These are phyloP conservation scores for Arion vulgaris DNA, from an alignment of 1,140 invertebrate genomes.

Conservation along the genomic window DNA sequence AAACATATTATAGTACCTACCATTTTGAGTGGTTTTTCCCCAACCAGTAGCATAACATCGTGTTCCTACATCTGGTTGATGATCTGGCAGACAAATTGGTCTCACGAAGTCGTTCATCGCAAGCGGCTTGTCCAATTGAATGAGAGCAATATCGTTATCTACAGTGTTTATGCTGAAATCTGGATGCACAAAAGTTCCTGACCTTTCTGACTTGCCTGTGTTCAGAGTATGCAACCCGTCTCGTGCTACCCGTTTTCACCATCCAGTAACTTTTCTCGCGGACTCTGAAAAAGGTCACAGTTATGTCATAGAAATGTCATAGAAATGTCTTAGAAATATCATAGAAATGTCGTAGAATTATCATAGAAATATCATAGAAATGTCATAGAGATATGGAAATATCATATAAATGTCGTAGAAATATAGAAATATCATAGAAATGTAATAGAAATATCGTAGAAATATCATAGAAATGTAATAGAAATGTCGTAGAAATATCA, in stretches of 20 bases:
- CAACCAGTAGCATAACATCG: slow-evolving; percentile 57
- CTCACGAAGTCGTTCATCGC: slow-evolving; percentile 91
- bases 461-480: too few relatives aligned
- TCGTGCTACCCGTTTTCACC: slow-evolving; percentile 48
- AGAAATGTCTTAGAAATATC: too few relatives aligned
- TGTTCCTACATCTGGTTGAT: slow-evolving; percentile 45
- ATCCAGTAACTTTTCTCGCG: slow-evolving; percentile 36
- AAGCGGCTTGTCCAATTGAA: slow-evolving; percentile 90
- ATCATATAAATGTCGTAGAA: too few relatives aligned
- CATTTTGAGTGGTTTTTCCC: slow-evolving; percentile 42
- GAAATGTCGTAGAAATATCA: too few relatives aligned
- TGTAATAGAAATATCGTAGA: too few relatives aligned
- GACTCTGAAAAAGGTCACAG: neutral
- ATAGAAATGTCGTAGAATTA: too few relatives aligned
- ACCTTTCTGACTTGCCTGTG: slow-evolving; percentile 50
- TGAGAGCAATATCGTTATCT: slow-evolving; percentile 91
- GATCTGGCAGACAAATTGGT: slow-evolving; percentile 79
- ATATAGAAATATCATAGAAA: too few relatives aligned
- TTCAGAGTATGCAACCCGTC: slow-evolving; percentile 50
- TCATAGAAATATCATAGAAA: too few relatives aligned
- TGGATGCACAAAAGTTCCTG: slow-evolving; percentile 46
- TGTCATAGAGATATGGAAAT: too few relatives aligned
- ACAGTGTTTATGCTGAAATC: slow-evolving; percentile 76
- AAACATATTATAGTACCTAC: neutral
- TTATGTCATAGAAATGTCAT: too few relatives aligned